Percentiles rank a stretch among this genome's conserved stretches.
phyloP scores from a whole-genome alignment of 92 coral and sea anemone genomes.

The Muricea muricata region DNA sequence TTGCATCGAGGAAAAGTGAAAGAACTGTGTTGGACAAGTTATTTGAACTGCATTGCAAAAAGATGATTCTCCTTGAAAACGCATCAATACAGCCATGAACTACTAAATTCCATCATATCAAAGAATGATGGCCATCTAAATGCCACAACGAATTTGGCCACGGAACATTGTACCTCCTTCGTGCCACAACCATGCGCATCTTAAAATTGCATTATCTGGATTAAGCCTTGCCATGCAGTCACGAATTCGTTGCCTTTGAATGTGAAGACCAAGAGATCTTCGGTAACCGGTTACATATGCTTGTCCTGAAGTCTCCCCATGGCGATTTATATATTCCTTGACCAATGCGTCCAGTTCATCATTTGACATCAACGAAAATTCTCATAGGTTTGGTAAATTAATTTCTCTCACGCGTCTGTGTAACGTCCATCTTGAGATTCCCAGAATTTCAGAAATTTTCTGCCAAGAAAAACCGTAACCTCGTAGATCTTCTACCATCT shows the following conservation, averaged over 20 bases:
- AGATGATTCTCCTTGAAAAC: constrained; percentile 69
- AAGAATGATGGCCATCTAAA: constrained; percentile 74
- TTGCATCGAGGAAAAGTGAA: constrained; percentile 50
- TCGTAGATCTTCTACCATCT: too few relatives aligned
- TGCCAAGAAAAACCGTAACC: too few relatives aligned
- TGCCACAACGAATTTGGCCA: constrained; percentile 46
- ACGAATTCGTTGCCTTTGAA: neutral
- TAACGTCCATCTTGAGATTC: too few relatives aligned
- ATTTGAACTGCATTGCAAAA: constrained; percentile 61
- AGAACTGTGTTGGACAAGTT: constrained; percentile 64
- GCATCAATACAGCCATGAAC: constrained; percentile 78
- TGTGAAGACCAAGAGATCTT: constrained; percentile 12
- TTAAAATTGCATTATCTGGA: neutral
- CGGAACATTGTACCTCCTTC: neutral
- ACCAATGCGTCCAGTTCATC: constrained; percentile 5
- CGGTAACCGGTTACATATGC: neutral
- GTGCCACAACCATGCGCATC: neutral
- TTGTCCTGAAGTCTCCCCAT: neutral
- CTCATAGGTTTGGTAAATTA: too few relatives aligned
- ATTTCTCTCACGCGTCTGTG: too few relatives aligned
- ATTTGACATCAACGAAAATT: constrained; percentile 1
- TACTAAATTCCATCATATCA: constrained; percentile 73
- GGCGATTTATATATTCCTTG: neutral
- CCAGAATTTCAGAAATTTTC: too few relatives aligned
- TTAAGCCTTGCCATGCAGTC: neutral